phyloP scores from a whole-genome alignment of 1,140 invertebrate species.

The Pseudobourletiella spinata region DNA sequence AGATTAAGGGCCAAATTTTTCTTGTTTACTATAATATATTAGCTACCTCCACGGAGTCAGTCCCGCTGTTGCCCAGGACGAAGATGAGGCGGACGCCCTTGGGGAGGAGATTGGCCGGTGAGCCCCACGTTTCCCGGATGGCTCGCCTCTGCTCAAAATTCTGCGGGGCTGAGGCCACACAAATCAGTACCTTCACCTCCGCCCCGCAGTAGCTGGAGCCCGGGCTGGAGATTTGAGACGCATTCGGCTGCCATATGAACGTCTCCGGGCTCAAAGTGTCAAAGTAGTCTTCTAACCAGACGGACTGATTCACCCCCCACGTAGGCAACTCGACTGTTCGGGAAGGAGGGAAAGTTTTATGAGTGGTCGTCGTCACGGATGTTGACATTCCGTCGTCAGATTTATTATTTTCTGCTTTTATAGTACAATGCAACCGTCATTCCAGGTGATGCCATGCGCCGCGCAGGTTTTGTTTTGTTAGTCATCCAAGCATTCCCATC shows the following conservation, averaged over 20 bases:
- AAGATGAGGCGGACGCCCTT: slow-evolving; percentile 35
- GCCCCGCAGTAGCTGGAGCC: slow-evolving; percentile 23
- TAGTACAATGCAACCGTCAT: no score
- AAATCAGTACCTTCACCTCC: slow-evolving; percentile 23
- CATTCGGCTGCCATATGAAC: slow-evolving; percentile 26
- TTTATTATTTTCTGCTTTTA: no score
- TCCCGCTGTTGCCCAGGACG: slow-evolving; percentile 26
- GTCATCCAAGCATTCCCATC: no score
- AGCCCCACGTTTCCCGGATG: slow-evolving; percentile 74
- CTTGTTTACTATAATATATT: no score
- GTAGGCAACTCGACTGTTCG: slow-evolving; percentile 30
- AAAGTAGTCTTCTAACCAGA: slow-evolving; percentile 29
- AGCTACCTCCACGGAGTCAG: slow-evolving; percentile 28
- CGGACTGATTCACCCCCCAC: slow-evolving; percentile 29
- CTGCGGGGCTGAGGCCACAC: slow-evolving; percentile 28
- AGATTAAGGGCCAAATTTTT: no score
- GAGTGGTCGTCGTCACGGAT: no score
- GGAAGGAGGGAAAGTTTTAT: not conserved
- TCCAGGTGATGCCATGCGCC: no score
- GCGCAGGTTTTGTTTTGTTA: no score
- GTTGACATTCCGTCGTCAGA: no score
- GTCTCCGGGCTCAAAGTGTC: slow-evolving; percentile 18
- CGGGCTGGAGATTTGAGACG: not conserved
- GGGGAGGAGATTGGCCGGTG: slow-evolving; percentile 48
- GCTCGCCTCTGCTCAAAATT: slow-evolving; percentile 45